Evolutionary conservation across 2,797 vertebrate species (phyloP).

Genomic region (Phoxinus dragarum): DNA sequence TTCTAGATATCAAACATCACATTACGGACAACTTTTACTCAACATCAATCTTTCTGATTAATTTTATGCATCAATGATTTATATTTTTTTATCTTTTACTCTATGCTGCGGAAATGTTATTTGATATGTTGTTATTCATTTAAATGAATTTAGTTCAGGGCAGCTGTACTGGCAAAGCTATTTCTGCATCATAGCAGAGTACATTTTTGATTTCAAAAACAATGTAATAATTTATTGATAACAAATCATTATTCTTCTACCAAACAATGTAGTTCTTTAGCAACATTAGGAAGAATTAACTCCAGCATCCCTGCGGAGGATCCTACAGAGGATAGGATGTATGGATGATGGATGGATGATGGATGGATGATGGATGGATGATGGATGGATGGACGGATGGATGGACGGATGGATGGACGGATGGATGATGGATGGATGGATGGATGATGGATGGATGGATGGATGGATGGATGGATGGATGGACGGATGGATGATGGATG

Average conservation of each 20-base stretch:
- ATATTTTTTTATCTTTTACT: constrained; percentile 49
- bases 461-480: too few relatives aligned
- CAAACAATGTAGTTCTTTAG: neutral
- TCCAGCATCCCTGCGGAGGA: neutral
- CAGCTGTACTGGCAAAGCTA: neutral
- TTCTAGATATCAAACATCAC: constrained; percentile 73
- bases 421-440: too few relatives aligned
- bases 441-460: too few relatives aligned
- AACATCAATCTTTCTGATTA: constrained; percentile 21
- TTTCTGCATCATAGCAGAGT: neutral
- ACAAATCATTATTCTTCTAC: neutral
- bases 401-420: too few relatives aligned
- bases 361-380: too few relatives aligned
- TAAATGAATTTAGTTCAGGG: neutral
- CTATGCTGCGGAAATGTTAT: neutral
- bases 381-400: too few relatives aligned
- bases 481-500: too few relatives aligned
- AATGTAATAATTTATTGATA: neutral
- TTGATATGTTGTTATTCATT: neutral
- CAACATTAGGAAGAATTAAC: neutral
- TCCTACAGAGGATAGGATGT: neutral
- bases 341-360: too few relatives aligned
- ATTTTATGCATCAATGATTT: constrained; percentile 41
- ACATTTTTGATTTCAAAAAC: neutral
- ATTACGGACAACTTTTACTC: constrained; percentile 55